Conservation (phyloP, 1,140 invertebrate species). For the Cherax quadricarinatus region DNA sequence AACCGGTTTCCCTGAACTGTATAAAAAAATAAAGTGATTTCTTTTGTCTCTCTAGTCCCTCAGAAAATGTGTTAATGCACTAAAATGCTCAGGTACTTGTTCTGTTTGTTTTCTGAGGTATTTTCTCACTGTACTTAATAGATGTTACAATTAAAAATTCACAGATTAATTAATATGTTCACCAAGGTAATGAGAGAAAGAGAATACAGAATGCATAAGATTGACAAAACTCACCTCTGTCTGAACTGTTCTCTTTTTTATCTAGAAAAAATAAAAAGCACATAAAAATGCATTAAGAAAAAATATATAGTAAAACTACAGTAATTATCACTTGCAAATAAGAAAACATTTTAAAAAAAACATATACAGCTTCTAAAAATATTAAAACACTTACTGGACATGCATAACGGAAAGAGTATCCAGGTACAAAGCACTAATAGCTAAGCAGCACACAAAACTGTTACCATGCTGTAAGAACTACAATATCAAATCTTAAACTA, state of each 20-base stretch:
- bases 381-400: not conserved
- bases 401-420: not conserved
- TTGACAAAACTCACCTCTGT: slow-evolving; percentile 15
- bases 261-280: slow-evolving; percentile 23
- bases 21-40: no score
- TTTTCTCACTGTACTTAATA: no score
- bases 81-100: no score
- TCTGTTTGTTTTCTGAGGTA: no score
- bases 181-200: no score
- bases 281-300: slow-evolving; percentile 1
- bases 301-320: not conserved
- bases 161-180: no score
- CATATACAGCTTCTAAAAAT: not conserved
- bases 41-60: no score
- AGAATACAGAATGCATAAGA: no score
- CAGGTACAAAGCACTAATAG: not conserved
- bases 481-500: not conserved
- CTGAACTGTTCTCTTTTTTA: slow-evolving; percentile 4
- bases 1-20: no score
- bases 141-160: no score
- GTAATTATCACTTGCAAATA: not conserved
- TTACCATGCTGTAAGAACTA: not conserved
- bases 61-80: no score
- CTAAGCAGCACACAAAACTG: not conserved
- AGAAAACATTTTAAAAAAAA: not conserved